These are phyloP conservation scores for Gymnobelideus leadbeateri DNA, from an alignment of 2,113 vertebrate genomes.

Conservation along the genomic window DNA sequence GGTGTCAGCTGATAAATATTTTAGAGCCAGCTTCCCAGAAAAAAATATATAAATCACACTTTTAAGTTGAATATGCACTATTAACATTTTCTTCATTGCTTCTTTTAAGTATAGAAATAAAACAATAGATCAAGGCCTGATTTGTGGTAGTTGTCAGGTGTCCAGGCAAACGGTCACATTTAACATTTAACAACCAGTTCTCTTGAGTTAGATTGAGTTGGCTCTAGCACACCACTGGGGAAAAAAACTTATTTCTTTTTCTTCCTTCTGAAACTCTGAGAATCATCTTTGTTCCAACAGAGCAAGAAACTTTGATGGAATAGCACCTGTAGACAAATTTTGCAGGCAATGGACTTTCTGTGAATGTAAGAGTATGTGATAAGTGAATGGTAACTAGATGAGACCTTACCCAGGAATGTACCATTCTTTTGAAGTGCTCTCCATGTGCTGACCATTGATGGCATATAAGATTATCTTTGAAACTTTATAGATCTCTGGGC, in stretches of 20 bases:
- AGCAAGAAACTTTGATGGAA: background rate
- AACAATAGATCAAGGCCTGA: background rate
- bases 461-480: background rate
- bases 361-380: fast-evolving
- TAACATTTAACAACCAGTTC: background rate
- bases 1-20: no score
- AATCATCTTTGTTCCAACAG: background rate
- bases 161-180: background rate
- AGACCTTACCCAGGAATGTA: background rate
- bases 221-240: background rate
- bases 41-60: background rate
- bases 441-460: background rate
- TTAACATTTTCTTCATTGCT: background rate
- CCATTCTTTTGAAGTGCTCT: background rate
- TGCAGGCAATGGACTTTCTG: background rate
- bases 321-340: background rate
- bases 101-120: background rate
- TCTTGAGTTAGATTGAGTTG: background rate
- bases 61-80: background rate
- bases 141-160: background rate
- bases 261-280: background rate
- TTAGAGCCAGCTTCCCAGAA: background rate
- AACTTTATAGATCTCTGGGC: background rate
- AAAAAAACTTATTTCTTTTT: background rate
- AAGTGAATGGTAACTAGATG: background rate